Evolutionary conservation across 37 sponge, comb jelly and placozoan species (phyloP), one percentile per base, ranked within the genome.

Genomic region (Crambe crambe): DNA sequence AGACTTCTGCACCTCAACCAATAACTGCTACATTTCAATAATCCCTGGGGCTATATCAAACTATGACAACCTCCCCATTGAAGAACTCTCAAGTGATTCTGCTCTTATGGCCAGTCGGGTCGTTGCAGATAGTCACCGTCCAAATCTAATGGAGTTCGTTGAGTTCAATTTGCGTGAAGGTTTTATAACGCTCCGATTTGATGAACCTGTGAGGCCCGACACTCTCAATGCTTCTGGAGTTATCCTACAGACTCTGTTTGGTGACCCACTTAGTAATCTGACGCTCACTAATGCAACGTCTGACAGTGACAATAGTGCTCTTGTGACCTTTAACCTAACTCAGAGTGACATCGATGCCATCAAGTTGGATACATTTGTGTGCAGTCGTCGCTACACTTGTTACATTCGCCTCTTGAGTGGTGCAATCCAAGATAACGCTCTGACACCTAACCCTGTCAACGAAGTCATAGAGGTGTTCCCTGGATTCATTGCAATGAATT

Each of bases 351-450:
- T 92, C 1, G 68, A 76, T 44, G 44, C 20, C 20, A 88, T 92
- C 54, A 87, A 92, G 72, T 38, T 63, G 56, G 63, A 73, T 20
- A 72, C 80, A 0, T 83, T 73, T 77, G 89, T 94, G 17, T 94
- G 95, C 38, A 58, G 88, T 18, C 61, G 87, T 32, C 72, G 92
- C 40, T 91, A 87, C 73, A 85, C 87, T 27, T 94, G 95, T 72
- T 94, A 91, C 69, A 66, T 87, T 61, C 56, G 89, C 23, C 67
- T 90, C 3, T 9, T 85, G 10, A 18, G 37, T 31, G 64, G 72
- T 35, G 69, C 80, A 2, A 68, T 94, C 5, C 65, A 30, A 20
- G 95, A 94, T 68, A 73, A 38, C 40, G 60, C 83, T 56, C 37
- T 58, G 15, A 54, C 27, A 35, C 65, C 73, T 0, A 92, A 92